These are phyloP conservation scores for Coleophora deauratella DNA, from an alignment of 2,888 invertebrate genomes.

Conservation along the genomic window DNA sequence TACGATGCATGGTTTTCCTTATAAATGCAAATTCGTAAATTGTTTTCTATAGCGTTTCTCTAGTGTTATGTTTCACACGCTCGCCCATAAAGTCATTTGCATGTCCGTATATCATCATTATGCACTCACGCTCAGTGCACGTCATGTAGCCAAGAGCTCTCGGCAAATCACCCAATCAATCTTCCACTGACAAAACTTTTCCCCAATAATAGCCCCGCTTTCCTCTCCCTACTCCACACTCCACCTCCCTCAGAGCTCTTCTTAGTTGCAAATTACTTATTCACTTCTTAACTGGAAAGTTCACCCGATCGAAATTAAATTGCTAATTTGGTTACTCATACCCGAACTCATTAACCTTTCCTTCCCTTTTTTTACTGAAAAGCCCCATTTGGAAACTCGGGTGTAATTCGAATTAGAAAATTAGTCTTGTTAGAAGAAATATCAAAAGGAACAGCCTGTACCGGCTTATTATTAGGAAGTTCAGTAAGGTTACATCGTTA, in stretches of 20 bases:
- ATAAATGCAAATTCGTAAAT: too few relatives aligned
- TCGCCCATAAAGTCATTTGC: too few relatives aligned
- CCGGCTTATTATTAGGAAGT: constrained; percentile 39
- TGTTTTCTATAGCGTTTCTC: too few relatives aligned
- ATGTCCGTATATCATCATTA: too few relatives aligned
- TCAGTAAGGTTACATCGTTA: constrained; percentile 37
- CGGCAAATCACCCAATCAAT: constrained; percentile 31
- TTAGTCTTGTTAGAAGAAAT: constrained; percentile 4
- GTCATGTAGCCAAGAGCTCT: too few relatives aligned
- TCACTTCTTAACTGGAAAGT: constrained; percentile 38
- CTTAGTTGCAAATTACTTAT: constrained; percentile 49
- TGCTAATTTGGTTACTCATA: constrained; percentile 54
- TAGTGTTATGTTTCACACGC: too few relatives aligned
- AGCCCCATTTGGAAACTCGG: constrained; percentile 7
- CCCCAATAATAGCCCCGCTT: constrained; percentile 28
- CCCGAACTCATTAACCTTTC: constrained; percentile 45
- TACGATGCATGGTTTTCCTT: too few relatives aligned
- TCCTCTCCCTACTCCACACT: constrained; percentile 13
- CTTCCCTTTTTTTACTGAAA: constrained; percentile 27
- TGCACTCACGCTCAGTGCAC: too few relatives aligned
- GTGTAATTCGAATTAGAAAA: constrained; percentile 9
- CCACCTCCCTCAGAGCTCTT: constrained; percentile 24
- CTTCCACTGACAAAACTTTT: constrained; percentile 39
- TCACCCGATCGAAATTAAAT: constrained; percentile 52
- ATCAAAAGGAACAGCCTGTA: constrained; percentile 27